Base-by-base conservation (phyloP, 2,113 vertebrate genomes). In the Equus przewalskii region DNA sequence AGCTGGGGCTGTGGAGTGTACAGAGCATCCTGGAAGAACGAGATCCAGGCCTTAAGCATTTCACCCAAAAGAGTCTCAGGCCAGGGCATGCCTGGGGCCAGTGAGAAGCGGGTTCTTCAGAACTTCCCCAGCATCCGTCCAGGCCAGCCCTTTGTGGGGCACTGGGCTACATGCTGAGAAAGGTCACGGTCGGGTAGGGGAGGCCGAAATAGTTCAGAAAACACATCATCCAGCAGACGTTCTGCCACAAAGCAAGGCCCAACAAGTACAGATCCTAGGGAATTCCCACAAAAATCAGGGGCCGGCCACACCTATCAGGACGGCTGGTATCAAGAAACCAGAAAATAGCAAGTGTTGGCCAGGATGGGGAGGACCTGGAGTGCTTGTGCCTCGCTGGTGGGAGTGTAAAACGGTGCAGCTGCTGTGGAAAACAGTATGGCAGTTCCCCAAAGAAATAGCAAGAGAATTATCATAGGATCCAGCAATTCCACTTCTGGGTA, bases 361-460 rank as follows among this genome's bases (percentile, higher is more conserved):
- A 62, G 28, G 46, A 22, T 4, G 15, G 4, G 28, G 33, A 67
- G 14, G 58, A 19, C 10, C 8, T 33, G 22, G 73, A 46, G 5
- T 14, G 22, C 62, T 12, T 5, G 30, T 0, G 0, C 26, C 1
- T 19, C 14, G 33, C 13, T 14, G 65, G 56, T 1, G 5, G 49
- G 46, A 46, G 26, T 6, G 2, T 13, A 41, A 91, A 49, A 56
- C 0, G n/a, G 51, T 11, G 3, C 7, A 1, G 73, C 5, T 0
- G 14, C 33, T 5, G 21, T 33, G 75, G n/a, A 30, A 46, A n/a
- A 60, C 14, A 9, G 28, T 21, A 4, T 7, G 49, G 67, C 0
- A 1, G 86, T 11, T 76, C 56, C 73, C 33, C 14, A 8, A 30
- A 76, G 12, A 28, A 51, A 21, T 82, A 46, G 22, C 94, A 62